Evolutionary conservation across 2,888 invertebrate genomes (phyloP), one percentile per base, ranked within the genome.

Genomic region (Sesia bembeciformis): DNA sequence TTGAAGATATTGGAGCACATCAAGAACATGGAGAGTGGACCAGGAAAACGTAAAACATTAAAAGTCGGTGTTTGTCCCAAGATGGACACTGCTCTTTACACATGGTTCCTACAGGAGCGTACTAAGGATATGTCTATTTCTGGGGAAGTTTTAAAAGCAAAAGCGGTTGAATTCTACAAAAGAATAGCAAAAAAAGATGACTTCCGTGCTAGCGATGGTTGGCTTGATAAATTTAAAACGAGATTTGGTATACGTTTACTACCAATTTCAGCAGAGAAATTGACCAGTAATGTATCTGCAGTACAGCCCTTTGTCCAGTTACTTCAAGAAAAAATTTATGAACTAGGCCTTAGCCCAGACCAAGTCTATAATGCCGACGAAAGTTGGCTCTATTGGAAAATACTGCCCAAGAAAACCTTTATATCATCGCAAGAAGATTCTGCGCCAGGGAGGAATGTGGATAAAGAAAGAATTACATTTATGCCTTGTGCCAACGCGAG

Each of bases 151-250:
- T 54, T 66, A 55, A 63, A 57, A 60, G 57, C 60, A n/a, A 70
- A 68, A 63, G 66, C 67, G 56, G 65, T 64, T 50, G 61, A 65
- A 58, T 66, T 70, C 60, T 64, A 65, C 63, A 60, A 62, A 61
- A 61, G 65, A 64, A 60, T 61, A 55, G 65, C 63, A 57, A n/a
- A 62, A 39, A 67, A 67, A 62, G 62, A 64, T 63, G 64, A 66
- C 60, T 70, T 72, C 65, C 61, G 62, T 61, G 70, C 67, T 5
- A 72, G 68, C 53, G 58, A 58, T 57, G 68, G 68, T 55, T 72
- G 70, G 72, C 58, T 72, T 52, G 65, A 69, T 60, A 68, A 66
- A 58, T 72, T 73, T 64, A 68, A 71, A 64, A 70, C 64, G 7
- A 57, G 70, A 60, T 65, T 62, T 66, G 66, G 66, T 58, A 68